These are phyloP conservation scores for Tethea ocularis DNA, from an alignment of 2,888 invertebrate genomes.

Conservation along the genomic window DNA sequence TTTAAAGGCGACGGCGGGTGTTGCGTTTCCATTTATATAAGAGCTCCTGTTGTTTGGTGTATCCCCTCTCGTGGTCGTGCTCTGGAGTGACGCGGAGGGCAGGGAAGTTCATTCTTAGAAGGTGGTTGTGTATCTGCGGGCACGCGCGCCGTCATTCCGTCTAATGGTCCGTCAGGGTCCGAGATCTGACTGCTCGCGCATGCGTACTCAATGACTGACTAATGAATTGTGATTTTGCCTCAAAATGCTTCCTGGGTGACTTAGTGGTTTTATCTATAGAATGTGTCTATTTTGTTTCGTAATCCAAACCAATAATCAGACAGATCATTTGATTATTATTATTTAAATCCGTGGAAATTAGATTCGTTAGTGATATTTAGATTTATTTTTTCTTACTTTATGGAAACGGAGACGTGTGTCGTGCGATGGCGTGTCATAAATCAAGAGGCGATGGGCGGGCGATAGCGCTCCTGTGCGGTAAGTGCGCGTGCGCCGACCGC, in stretches of 20 bases:
- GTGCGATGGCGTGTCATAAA: constrained; percentile 67
- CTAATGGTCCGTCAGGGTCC: constrained; percentile 73
- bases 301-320: neutral
- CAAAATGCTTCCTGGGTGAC: constrained; percentile 70
- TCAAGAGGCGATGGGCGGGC: constrained; percentile 68
- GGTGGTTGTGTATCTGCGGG: constrained; percentile 56
- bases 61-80: constrained; percentile 38
- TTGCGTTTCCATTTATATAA: constrained; percentile 66
- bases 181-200: constrained; percentile 52
- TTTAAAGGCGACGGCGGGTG: constrained; percentile 80
- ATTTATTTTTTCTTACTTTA: constrained; percentile 35
- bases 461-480: constrained; percentile 68
- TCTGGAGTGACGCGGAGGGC: constrained; percentile 34
- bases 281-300: neutral
- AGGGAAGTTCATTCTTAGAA: constrained; percentile 35
- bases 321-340: neutral
- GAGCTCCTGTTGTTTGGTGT: constrained; percentile 54
- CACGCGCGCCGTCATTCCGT: constrained; percentile 80
- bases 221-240: constrained; percentile 75
- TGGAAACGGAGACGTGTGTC: constrained; percentile 56
- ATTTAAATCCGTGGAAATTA: constrained; percentile 7
- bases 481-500: constrained; percentile 36
- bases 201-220: constrained; percentile 71
- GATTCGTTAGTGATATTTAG: constrained; percentile 9
- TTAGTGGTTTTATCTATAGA: constrained; percentile 26